Conservation (phyloP, 2,113 vertebrate species). For the Pardalotus punctatus region DNA sequence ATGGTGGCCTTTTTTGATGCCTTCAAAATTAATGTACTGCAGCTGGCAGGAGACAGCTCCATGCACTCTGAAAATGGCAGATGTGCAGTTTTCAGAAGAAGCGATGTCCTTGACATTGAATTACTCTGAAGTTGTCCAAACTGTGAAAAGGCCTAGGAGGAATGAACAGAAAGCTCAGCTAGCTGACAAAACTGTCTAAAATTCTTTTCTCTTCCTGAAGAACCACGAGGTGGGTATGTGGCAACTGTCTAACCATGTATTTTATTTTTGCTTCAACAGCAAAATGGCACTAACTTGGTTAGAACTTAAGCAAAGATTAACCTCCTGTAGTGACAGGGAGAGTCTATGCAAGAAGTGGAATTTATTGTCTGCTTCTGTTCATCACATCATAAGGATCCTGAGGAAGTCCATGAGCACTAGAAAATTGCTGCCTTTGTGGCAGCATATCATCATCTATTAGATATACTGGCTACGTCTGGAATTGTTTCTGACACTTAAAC, state of each 20-base stretch:
- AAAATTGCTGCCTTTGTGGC: neutral
- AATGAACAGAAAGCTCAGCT: neutral
- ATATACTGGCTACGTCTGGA: neutral
- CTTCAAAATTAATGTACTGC: neutral
- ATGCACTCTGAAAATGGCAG: neutral
- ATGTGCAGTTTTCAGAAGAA: neutral
- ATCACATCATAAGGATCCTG: neutral
- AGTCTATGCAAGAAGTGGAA: neutral
- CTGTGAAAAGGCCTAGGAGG: neutral
- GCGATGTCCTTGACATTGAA: neutral
- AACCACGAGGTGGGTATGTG: neutral
- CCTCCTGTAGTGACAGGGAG: neutral
- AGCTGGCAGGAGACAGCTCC: neutral
- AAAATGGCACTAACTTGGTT: neutral
- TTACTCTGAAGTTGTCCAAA: neutral
- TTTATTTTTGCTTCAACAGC: neutral
- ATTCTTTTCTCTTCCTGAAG: neutral
- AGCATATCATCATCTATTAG: neutral
- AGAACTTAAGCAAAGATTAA: neutral
- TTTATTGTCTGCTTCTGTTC: neutral
- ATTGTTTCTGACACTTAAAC: neutral
- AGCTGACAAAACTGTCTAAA: neutral
- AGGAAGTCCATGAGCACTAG: neutral
- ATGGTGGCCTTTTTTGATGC: neutral
- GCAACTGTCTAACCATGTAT: neutral